Evolutionary conservation across 2,888 invertebrate genomes (phyloP).

Genomic region (Invenusta paracnida): DNA sequence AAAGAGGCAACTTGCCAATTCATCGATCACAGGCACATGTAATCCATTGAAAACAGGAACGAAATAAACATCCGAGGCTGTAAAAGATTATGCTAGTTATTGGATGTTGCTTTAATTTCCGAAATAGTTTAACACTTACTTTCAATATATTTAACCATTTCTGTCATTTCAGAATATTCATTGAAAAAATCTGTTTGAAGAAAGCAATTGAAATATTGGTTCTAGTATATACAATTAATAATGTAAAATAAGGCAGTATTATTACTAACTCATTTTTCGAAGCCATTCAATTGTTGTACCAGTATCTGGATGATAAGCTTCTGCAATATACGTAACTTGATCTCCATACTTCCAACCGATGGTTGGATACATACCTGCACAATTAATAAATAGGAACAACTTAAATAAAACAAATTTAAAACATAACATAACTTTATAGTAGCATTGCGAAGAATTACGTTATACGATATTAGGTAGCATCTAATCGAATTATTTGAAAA

Average conservation of each 20-base stretch:
- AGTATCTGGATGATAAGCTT: conserved; percentile 81
- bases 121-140: no score
- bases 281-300: conserved; percentile 81
- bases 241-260: background rate
- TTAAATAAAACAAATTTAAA: no score
- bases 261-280: background rate
- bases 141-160: background rate
- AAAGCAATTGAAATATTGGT: background rate
- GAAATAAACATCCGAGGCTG: background rate
- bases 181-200: background rate
- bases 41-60: conserved; percentile 28
- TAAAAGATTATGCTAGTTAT: background rate
- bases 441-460: no score
- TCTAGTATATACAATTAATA: no score
- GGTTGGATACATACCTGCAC: conserved; percentile 71
- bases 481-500: no score
- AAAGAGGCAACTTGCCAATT: background rate
- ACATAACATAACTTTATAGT: no score
- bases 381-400: no score
- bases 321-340: conserved; percentile 69
- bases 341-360: conserved; percentile 75
- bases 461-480: no score
- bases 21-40: conserved; percentile 20
- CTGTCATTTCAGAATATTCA: background rate
- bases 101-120: no score